Evolutionary conservation across 2,113 vertebrate species (phyloP).

Genomic region (Oxygymnocypris stewartii): DNA sequence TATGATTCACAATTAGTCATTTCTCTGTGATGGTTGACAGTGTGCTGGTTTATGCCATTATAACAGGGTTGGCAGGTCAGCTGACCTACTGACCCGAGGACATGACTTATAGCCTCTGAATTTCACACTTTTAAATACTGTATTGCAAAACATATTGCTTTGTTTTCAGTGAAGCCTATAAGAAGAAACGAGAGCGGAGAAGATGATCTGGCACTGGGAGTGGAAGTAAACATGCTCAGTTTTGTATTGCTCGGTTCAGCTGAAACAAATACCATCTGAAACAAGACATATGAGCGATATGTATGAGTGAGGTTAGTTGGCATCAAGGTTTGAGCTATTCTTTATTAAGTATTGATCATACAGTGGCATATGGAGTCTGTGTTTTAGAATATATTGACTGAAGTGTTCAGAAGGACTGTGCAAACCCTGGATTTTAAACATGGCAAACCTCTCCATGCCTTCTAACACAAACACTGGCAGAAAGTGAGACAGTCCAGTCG

Average conservation of each 20-base stretch:
- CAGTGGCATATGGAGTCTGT: neutral
- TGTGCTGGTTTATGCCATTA: neutral
- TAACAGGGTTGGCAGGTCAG: neutral
- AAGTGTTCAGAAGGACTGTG: conserved; percentile 4
- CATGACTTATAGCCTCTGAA: neutral
- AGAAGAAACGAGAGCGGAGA: conserved; percentile 55
- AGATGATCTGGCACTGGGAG: conserved; percentile 63
- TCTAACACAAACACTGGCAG: conserved; percentile 56
- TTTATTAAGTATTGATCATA: neutral
- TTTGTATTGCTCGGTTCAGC: conserved; percentile 42
- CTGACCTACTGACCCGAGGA: neutral
- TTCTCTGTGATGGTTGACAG: neutral
- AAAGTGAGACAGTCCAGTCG: conserved; percentile 54
- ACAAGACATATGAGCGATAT: neutral
- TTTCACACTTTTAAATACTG: conserved; percentile 22
- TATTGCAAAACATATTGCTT: conserved; percentile 36
- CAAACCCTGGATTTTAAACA: conserved; percentile 46
- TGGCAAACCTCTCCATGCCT: conserved; percentile 24
- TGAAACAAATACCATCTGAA: neutral
- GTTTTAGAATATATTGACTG: neutral
- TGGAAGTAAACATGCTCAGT: conserved; percentile 62
- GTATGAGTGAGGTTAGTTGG: neutral
- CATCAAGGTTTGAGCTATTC: neutral
- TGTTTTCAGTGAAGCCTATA: conserved; percentile 48
- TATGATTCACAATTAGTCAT: neutral